Conservation (phyloP, 2,113 vertebrate species). For the Panthera leo region DNA sequence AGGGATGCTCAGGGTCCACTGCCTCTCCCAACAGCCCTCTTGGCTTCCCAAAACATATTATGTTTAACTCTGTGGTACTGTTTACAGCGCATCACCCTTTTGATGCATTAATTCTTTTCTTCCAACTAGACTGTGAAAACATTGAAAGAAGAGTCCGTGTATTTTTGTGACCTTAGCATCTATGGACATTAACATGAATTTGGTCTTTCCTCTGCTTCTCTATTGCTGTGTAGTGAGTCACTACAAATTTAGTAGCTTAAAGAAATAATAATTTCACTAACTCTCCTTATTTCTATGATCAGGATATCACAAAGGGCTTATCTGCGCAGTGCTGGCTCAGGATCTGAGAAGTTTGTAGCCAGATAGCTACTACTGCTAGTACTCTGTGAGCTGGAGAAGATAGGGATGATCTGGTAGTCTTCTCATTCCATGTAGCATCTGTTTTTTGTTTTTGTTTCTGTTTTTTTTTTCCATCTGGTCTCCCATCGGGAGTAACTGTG, state of each 20-base stretch:
- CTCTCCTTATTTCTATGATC: background rate
- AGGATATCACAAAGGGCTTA: background rate
- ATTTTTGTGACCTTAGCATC: background rate
- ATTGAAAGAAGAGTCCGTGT: too few relatives aligned
- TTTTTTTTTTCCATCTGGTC: background rate
- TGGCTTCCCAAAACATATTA: background rate
- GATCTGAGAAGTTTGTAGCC: accelerated
- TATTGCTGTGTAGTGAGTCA: background rate
- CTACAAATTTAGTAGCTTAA: background rate
- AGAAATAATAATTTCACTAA: background rate
- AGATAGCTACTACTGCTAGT: accelerated
- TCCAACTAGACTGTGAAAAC: background rate
- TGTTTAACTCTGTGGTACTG: background rate
- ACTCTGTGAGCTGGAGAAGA: background rate
- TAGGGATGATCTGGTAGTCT: accelerated
- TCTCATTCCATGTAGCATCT: background rate
- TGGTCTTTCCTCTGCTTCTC: background rate
- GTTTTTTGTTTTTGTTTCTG: too few relatives aligned
- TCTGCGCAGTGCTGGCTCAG: background rate
- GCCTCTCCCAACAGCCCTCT: background rate
- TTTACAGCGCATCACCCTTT: background rate
- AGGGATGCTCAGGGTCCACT: too few relatives aligned
- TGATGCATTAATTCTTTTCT: background rate
- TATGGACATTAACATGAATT: background rate
- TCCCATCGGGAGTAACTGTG: background rate